Evolutionary conservation across 2,888 invertebrate species (phyloP), one percentile per base, ranked within the genome.

Genomic region (Dicyrtomina minuta): DNA sequence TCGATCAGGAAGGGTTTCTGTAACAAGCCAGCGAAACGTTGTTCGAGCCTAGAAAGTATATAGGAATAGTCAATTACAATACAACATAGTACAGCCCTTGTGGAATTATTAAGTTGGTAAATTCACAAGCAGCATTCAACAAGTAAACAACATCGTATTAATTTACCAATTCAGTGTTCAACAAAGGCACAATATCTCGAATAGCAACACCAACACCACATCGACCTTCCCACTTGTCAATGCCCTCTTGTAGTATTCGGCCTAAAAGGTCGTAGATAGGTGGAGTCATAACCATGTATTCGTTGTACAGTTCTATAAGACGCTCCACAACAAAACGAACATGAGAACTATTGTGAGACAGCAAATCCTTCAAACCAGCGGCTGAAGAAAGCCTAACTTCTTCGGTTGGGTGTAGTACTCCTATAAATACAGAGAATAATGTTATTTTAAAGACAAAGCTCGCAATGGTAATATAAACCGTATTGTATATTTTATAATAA

Each of bases 221-320:
- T 70, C 99, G 86, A 8, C 92, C 90, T 74, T 89, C 89, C 94
- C 95, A 98, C 79, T 90, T 89, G 83, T 99, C 98, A 67, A 92
- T 86, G 0, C 93, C 89, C 77, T 89, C 89, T 79, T 89, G 89
- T 46, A 93, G 85, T 81, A 91, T 89, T 74, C 98, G 88, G 15
- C 96, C 96, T 83, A 98, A 94, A 81, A 91, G 89, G 83, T 99
- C 97, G 76, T 93, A 83, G 81, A 88, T 88, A 0, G 93, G 90
- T 15, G 93, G 92, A 79, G 92, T 90, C 86, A 92, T 85, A 77
- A 88, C 87, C 69, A 93, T 83, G 80, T 90, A 89, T 33, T 90
- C 88, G 56, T 87, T 85, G 80, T 96, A 96, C 8, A 90, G 84
- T 20, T 86, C 84, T 74, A 94, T 85, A 51, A 96, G 81, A 55